phyloP scores from a whole-genome alignment of 1,140 invertebrate species.

The Drusus annulatus region DNA sequence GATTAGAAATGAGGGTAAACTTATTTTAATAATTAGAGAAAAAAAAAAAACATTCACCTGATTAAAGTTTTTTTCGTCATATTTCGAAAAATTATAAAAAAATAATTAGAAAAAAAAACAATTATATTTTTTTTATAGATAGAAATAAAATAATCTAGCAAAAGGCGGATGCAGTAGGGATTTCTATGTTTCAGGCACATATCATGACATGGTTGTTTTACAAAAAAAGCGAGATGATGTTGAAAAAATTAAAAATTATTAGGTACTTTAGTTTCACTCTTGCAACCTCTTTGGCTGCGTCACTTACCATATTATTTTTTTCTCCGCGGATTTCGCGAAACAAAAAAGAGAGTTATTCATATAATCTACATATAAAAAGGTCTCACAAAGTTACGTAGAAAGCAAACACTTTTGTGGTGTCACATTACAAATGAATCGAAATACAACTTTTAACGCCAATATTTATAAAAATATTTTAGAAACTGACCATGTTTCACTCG shows the following conservation, averaged over 20 bases:
- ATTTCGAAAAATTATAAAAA: background rate
- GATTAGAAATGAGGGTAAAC: too few species aligned
- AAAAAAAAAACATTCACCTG: background rate
- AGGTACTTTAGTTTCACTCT: slow-evolving; percentile 40
- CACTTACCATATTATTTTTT: slow-evolving; percentile 55
- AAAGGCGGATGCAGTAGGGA: slow-evolving; percentile 19
- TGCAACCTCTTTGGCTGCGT: slow-evolving; percentile 29
- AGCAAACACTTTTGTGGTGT: background rate
- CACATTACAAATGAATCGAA: background rate
- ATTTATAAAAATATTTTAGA: too few species aligned
- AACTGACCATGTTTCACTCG: too few species aligned
- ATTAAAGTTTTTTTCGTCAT: background rate
- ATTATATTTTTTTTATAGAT: background rate
- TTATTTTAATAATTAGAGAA: too few species aligned
- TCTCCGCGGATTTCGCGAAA: slow-evolving; percentile 56
- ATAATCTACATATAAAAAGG: slow-evolving; percentile 24
- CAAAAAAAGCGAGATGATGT: slow-evolving; percentile 44
- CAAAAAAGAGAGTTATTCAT: slow-evolving; percentile 56
- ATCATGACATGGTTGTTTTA: slow-evolving; percentile 7
- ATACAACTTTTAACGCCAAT: background rate
- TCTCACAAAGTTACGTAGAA: background rate
- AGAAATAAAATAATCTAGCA: slow-evolving; percentile 15
- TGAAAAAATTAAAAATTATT: slow-evolving; percentile 49
- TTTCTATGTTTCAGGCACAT: slow-evolving; percentile 8
- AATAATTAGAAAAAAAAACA: slow-evolving; percentile 2